Evolutionary conservation across 2,113 vertebrate species (phyloP), one percentile per base, ranked within the genome.

Genomic region (Coptodon bakossiorum): DNA sequence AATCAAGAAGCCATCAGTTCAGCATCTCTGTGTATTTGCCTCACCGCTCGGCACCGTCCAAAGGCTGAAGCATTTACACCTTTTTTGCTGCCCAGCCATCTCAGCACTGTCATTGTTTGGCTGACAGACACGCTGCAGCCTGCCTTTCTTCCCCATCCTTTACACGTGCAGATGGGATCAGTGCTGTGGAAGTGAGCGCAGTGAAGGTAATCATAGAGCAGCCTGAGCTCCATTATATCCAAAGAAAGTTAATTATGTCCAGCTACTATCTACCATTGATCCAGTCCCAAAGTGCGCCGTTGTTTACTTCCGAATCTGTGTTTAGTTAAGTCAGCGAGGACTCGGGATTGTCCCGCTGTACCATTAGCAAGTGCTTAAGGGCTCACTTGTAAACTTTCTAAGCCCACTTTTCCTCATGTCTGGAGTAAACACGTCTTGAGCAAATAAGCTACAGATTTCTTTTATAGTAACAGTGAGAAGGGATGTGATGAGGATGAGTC

Each of bases 1-100:
- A 90, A 36, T 92, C 86, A 84, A 82, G 82, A 86, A 84, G 87
- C 88, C 90, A 76, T 91, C 86, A 88, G 73, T 84, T 88, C 27
- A 8, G 73, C 73, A 76, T 89, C 90, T 93, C 87, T 81, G 79
- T 92, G 86, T 93, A 43, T 86, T 54, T 88, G 84, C 84, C 85
- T 83, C 86, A 78, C 86, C 53, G 43, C 86, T 84, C 88, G 79
- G 88, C 68, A 59, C 71, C 50, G 57, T 91, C 84, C 91, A 76
- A 61, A 82, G 85, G 82, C 89, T 88, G 73, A 81, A 86, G 50
- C 86, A 80, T 88, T 83, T 83, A 90, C 82, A 88, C 84, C 78
- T 78, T 89, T 57, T 78, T 78, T 54, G 6, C 81, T 71, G 66
- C 38, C 61, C 89, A 86, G 89, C 89, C 86, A 81, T 83, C 63